These are phyloP conservation scores for Epizoanthus illoricatus DNA, from an alignment of 92 coral and sea anemone genomes.

Conservation along the genomic window DNA sequence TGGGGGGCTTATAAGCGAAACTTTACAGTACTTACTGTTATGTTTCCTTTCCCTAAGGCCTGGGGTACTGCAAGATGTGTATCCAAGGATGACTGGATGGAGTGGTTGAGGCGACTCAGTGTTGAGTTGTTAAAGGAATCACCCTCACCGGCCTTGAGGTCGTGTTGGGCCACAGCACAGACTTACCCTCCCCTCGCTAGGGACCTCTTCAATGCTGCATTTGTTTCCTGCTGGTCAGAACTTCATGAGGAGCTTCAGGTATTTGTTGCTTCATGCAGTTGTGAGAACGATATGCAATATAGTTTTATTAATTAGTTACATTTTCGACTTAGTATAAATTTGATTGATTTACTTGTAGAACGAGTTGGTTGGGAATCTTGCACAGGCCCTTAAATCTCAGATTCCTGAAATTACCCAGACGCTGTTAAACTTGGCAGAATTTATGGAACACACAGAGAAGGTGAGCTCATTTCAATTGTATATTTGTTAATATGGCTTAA, in stretches of 20 bases:
- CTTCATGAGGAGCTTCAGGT: constrained; percentile 96
- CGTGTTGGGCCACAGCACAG: constrained; percentile 97
- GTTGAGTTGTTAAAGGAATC: constrained; percentile 95
- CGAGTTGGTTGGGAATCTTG: constrained; percentile 89
- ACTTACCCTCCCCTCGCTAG: constrained; percentile 99
- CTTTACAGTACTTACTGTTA: background rate
- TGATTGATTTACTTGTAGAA: constrained; percentile 46
- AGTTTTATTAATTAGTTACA: constrained; percentile 4
- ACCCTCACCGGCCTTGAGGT: constrained; percentile 95
- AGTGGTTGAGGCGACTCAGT: constrained; percentile 93
- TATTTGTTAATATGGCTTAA: background rate
- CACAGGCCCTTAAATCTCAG: constrained; percentile 82
- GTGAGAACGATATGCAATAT: background rate
- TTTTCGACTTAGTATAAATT: background rate
- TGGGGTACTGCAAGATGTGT: constrained; percentile 97
- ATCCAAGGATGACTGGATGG: constrained; percentile 99
- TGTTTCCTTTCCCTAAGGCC: constrained; percentile 51
- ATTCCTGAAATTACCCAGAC: constrained; percentile 99
- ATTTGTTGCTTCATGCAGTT: background rate
- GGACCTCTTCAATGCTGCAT: constrained; percentile 96
- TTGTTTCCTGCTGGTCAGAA: constrained; percentile 99
- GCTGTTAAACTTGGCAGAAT: constrained; percentile 92
- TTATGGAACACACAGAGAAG: constrained; percentile 97
- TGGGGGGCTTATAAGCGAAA: background rate
- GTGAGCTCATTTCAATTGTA: constrained; percentile 22